These are phyloP conservation scores for Dascillus cervinus DNA, from an alignment of 2,888 invertebrate species.

Conservation along the genomic window DNA sequence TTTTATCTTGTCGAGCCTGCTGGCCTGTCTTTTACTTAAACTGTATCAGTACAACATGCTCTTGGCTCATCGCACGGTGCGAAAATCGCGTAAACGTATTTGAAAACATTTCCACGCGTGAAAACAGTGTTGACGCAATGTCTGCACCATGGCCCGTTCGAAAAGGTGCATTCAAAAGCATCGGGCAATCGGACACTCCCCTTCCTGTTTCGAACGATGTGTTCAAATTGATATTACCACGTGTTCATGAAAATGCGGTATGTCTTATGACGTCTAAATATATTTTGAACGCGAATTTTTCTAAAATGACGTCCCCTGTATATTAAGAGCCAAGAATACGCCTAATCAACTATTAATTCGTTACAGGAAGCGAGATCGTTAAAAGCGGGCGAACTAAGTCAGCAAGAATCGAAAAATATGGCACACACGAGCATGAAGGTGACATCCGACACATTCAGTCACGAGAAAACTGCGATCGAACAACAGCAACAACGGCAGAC, in stretches of 20 bases:
- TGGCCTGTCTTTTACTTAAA: no score
- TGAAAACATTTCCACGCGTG: no score
- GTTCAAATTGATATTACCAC: background rate
- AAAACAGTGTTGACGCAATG: constrained; percentile 38
- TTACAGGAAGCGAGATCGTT: constrained; percentile 75
- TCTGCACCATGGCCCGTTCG: constrained; percentile 68
- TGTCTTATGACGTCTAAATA: background rate
- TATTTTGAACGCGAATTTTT: background rate
- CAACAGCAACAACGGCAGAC: constrained; percentile 71
- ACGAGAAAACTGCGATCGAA: constrained; percentile 63
- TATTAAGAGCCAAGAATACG: background rate
- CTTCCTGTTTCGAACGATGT: background rate
- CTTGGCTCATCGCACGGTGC: no score
- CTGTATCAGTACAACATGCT: no score
- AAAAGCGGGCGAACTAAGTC: constrained; percentile 75
- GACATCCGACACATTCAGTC: constrained; percentile 78
- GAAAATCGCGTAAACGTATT: no score
- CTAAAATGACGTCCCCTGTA: background rate
- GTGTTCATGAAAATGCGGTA: background rate
- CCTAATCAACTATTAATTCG: constrained; percentile 3
- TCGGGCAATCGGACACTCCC: constrained; percentile 9
- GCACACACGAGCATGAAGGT: constrained; percentile 77
- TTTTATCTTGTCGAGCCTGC: constrained; percentile 45
- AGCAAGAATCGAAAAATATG: constrained; percentile 80
- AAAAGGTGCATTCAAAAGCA: constrained; percentile 45